Conservation (phyloP, 2,113 vertebrate species). For the Neomonachus schauinslandi region DNA sequence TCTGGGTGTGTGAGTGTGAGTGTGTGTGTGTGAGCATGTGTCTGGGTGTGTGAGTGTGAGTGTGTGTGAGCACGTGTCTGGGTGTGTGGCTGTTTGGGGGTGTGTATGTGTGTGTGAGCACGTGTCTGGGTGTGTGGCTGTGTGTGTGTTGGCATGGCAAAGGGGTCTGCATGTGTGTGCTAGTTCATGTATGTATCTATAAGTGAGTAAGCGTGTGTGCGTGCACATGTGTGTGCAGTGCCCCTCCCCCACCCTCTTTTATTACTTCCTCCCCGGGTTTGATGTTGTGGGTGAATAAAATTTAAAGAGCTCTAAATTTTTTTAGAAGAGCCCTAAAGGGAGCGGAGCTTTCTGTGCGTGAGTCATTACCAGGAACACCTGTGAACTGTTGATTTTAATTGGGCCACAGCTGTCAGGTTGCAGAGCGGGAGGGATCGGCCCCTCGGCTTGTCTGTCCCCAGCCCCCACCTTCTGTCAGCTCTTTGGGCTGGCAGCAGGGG, state of each 20-base stretch:
- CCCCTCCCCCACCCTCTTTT: conserved; percentile 78
- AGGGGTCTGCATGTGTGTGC: not conserved
- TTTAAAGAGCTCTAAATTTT: conserved; percentile 90
- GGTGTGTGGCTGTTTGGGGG: too few relatives aligned
- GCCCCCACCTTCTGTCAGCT: not conserved
- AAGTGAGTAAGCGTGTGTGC: not conserved
- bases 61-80: not conserved
- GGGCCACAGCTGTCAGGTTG: conserved; percentile 87
- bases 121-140: not conserved
- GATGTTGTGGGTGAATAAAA: conserved; percentile 90
- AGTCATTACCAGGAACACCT: conserved; percentile 88
- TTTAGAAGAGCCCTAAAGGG: conserved; percentile 88
- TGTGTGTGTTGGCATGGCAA: not conserved
- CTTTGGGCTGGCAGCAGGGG: not conserved
- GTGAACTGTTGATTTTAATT: conserved; percentile 88
- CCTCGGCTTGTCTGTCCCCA: conserved; percentile 75
- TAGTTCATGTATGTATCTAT: accelerated
- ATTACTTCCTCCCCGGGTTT: conserved; percentile 88
- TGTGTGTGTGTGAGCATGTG: not conserved
- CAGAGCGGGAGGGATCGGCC: conserved; percentile 74
- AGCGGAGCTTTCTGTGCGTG: conserved; percentile 82
- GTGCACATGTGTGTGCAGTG: not conserved
- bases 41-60: not conserved
- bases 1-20: not conserved
- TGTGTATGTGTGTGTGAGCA: not conserved